Conservation (phyloP, 2,797 vertebrate species). For the Alca torda region DNA sequence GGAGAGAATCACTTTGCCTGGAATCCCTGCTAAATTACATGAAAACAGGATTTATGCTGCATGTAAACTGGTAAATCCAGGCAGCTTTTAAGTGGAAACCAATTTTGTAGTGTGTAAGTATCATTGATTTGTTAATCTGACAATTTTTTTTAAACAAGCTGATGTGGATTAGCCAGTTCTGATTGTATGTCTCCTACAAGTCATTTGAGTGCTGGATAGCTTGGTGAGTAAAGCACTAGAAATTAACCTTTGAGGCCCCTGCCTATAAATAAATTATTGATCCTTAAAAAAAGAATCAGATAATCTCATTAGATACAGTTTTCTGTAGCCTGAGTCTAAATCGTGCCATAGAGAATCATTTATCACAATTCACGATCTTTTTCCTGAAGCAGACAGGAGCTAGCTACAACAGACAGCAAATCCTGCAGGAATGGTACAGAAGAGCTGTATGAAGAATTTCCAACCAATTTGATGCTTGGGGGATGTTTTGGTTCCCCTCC, state of each 20-base stretch:
- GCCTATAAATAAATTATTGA: conserved; percentile 52
- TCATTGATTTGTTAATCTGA: conserved; percentile 73
- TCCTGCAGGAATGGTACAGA: not conserved
- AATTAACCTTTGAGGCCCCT: conserved; percentile 52
- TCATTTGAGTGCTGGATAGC: not conserved
- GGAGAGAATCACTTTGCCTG: not conserved
- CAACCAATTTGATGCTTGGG: not conserved
- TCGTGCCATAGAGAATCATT: conserved; percentile 11
- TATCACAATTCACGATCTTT: not conserved
- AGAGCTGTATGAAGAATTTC: conserved; percentile 12
- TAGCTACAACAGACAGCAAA: not conserved
- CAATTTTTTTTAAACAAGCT: conserved; percentile 53
- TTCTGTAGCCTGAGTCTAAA: not conserved
- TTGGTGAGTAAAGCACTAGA: conserved; percentile 16
- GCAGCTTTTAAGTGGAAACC: conserved; percentile 62
- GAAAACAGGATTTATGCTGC: conserved; percentile 50
- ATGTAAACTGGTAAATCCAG: conserved; percentile 56
- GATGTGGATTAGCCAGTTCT: conserved; percentile 61
- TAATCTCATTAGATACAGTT: not conserved
- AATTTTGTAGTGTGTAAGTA: conserved; percentile 64
- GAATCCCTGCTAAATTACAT: conserved; percentile 49
- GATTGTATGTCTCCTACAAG: conserved; percentile 16
- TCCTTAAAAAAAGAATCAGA: conserved; percentile 22
- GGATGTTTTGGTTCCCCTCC: conserved; percentile 3
- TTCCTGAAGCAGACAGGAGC: not conserved